These are phyloP conservation scores for Diplodus puntazzo DNA, from an alignment of 2,797 vertebrate genomes.

Conservation along the genomic window DNA sequence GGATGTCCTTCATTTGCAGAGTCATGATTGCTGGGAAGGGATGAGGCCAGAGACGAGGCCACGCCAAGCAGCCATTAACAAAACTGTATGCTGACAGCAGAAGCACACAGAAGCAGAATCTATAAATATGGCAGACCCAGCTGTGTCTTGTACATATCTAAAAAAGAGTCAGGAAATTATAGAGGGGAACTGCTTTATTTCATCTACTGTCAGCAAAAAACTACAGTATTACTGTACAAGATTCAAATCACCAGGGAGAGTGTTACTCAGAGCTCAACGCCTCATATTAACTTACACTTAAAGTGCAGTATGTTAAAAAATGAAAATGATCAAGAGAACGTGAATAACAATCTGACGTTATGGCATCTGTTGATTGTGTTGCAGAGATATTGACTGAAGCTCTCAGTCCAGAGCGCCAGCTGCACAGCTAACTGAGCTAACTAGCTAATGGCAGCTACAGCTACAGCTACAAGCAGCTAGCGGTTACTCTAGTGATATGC, in stretches of 20 bases:
- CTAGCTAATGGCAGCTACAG: too few relatives aligned
- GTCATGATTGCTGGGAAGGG: slow-evolving; percentile 68
- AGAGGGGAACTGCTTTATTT: slow-evolving; percentile 25
- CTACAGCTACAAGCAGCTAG: too few relatives aligned
- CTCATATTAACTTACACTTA: background rate
- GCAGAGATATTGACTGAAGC: too few relatives aligned
- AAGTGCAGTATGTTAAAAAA: too few relatives aligned
- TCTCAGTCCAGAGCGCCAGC: too few relatives aligned
- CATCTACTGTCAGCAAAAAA: background rate
- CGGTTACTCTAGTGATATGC: too few relatives aligned
- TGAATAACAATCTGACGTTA: too few relatives aligned
- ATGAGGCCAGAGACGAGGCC: slow-evolving; percentile 1
- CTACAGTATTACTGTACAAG: background rate
- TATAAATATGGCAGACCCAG: slow-evolving; percentile 60
- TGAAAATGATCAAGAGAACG: too few relatives aligned
- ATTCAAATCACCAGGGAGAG: slow-evolving; percentile 2
- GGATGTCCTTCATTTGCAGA: slow-evolving; percentile 64
- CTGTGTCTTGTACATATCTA: slow-evolving; percentile 35
- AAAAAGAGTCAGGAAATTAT: slow-evolving; percentile 45
- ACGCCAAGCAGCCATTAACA: slow-evolving; percentile 57
- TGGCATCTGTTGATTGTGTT: too few relatives aligned
- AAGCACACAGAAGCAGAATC: slow-evolving; percentile 21
- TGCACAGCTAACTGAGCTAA: too few relatives aligned
- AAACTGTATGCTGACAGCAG: slow-evolving; percentile 41
- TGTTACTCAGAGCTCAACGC: background rate